These are phyloP conservation scores for Cuculus canorus DNA, from an alignment of 2,797 vertebrate species.

Conservation along the genomic window DNA sequence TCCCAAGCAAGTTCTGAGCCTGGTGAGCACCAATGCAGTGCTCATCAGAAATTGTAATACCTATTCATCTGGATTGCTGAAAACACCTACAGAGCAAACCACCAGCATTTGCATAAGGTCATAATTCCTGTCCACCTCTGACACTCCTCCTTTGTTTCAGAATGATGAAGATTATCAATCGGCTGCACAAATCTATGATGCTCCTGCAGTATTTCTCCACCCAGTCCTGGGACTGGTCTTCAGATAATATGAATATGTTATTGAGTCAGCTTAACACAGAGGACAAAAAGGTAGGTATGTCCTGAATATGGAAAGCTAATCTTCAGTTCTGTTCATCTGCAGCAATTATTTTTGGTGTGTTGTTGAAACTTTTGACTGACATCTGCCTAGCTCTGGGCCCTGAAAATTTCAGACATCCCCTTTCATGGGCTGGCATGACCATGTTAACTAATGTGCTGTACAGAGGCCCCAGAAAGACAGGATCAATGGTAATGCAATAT, in stretches of 20 bases:
- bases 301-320: background rate
- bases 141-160: slow-evolving; percentile 63
- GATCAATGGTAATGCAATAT: too few species aligned
- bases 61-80: background rate
- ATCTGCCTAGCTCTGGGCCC: background rate
- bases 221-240: slow-evolving; percentile 94
- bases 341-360: background rate
- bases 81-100: background rate
- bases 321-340: background rate
- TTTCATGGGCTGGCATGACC: too few species aligned
- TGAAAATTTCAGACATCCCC: too few species aligned
- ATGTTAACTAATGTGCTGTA: too few species aligned
- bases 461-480: too few species aligned
- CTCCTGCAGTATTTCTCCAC: slow-evolving; percentile 93
- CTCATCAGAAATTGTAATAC: background rate
- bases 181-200: slow-evolving; percentile 86
- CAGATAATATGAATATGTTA: slow-evolving; percentile 90
- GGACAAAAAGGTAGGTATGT: slow-evolving; percentile 85
- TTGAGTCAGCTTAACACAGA: slow-evolving; percentile 88
- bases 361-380: background rate
- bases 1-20: background rate
- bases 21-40: background rate
- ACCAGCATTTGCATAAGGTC: background rate
- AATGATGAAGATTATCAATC: slow-evolving; percentile 92
- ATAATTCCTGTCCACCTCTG: background rate